phyloP scores from a whole-genome alignment of 2,888 invertebrate species.

The Aelia acuminata region DNA sequence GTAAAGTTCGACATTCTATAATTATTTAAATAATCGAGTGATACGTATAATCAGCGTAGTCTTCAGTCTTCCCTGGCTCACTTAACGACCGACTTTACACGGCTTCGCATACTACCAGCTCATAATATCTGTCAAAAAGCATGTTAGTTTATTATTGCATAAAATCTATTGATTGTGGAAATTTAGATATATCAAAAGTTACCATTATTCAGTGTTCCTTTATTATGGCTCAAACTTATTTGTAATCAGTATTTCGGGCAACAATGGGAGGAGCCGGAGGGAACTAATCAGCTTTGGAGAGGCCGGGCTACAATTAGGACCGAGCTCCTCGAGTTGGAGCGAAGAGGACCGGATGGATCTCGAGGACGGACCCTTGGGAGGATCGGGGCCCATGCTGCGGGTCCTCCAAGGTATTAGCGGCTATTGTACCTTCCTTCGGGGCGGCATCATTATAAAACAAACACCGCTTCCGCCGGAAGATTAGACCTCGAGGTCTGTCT shows the following conservation, averaged over 20 bases:
- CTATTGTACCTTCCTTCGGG: slow-evolving; percentile 3
- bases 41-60: no score
- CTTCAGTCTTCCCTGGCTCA: no score
- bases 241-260: not conserved
- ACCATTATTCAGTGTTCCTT: not conserved
- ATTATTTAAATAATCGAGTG: no score
- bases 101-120: no score
- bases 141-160: no score
- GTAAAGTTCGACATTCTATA: no score
- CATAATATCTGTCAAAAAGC: no score
- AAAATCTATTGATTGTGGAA: no score
- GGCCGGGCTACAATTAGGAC: not conserved
- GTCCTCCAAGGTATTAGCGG: slow-evolving; percentile 50
- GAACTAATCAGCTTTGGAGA: not conserved
- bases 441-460: slow-evolving; percentile 45
- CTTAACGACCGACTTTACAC: no score
- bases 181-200: not conserved
- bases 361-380: slow-evolving; percentile 33
- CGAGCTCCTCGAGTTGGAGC: not conserved
- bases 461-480: slow-evolving; percentile 41
- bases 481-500: slow-evolving; percentile 33
- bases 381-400: slow-evolving; percentile 10
- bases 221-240: not conserved
- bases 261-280: not conserved
- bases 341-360: not conserved